Evolutionary conservation across 1,140 invertebrate species (phyloP), one percentile per base, ranked within the genome.

Genomic region (Ips nitidus): DNA sequence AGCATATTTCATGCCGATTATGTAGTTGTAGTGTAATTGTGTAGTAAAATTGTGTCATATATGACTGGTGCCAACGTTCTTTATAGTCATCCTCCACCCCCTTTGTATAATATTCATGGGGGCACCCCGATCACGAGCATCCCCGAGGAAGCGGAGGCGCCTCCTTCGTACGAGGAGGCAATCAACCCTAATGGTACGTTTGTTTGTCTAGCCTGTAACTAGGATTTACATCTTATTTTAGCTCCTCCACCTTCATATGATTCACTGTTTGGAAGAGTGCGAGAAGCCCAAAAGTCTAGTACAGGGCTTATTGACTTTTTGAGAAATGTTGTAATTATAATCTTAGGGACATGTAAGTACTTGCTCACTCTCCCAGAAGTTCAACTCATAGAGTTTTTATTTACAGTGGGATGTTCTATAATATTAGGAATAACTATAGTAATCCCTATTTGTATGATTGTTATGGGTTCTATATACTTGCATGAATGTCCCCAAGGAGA

Each of bases 211-310:
- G n/a, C 45, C 45, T 47, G 45, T 5, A 47, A 47, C 45, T 47
- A n/a, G 45, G n/a, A 4, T 47, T 47, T 47, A 55, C 1, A 38
- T 22, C 4, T 59, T 42, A 2, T 76, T 77, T 80, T 76, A 88
- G 87, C 82, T 67, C 85, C 87, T 56, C 88, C 88, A 5, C 88
- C 88, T n/a, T 85, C 87, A 0, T 90, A 90, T 74, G 87, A 89
- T 74, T 89, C 87, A 1, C 73, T 90, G 1, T 89, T 88, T 82
- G 88, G 88, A 36, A 80, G 86, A 76, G 84, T 90, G n/a, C 80
- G 86, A 69, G 85, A 87, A 75, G 86, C 84, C 0, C 83, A 84
- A 67, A 86, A 85, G 75, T 80, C 84, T 38, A 87, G 87, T 1
- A 85, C 82, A 78, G 84, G 85, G 47, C 77, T 87, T 68, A 77